Base-by-base conservation (phyloP, 2,888 invertebrate genomes). In the Stenodema calcarata region DNA sequence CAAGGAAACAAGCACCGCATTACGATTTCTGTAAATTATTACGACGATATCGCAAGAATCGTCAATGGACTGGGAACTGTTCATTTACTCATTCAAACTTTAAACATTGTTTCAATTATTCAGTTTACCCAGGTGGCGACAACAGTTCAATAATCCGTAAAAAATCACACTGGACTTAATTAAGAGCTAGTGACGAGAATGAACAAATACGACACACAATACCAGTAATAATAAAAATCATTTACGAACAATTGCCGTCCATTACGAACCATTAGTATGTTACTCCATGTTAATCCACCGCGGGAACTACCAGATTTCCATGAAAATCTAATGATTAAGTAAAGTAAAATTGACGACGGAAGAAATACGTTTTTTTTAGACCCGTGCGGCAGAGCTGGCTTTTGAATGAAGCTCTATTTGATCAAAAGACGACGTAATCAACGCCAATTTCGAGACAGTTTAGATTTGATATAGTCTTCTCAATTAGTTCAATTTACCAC, bases 1-100 rank as follows among this genome's bases (percentile, higher is more conserved):
- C 78, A 78, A 6, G n/a, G n/a, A 78, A 7, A 35, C 7, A 78
- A 78, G 78, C 78, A 78, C 78, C 78, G 44, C 44, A 62, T 11
- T 62, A 62, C 23, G 62, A 23, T 62, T 62, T 62, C 9, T 50
- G 0, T 16, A 50, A 50, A 50, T 18, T 50, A 27, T 62, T 62
- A 4, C 23, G 11, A 62, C 62, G 62, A 62, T 62, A 23, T 62
- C 35, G 4, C 7, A 23, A 18, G 62, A 62, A 23, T 23, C 23
- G 12, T 27, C 18, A 54, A 54, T 62, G 62, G 23, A 62, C 62
- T 23, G 62, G 62, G 47, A 23, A 23, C 62, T 4, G 6, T 62
- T 23, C 23, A 18, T 23, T 62, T 62, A n/a, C n/a, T n/a, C n/a
- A n/a, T n/a, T n/a, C n/a, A n/a, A n/a, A n/a, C n/a, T n/a, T n/a